Base-by-base conservation (phyloP, 2,888 invertebrate species). In the Lochmaea crataegi region DNA sequence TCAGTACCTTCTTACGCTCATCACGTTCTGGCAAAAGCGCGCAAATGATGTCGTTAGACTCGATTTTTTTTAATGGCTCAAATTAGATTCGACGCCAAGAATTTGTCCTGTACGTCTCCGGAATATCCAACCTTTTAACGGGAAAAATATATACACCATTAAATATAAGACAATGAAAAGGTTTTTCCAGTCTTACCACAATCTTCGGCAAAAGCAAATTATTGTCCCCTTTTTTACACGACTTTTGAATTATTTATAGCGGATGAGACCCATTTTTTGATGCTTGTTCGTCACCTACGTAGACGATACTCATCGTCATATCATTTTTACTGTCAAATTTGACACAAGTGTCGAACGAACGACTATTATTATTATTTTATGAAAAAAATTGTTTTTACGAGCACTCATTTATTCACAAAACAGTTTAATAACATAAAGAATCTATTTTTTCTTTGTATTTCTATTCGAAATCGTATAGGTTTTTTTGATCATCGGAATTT, bases 51-150 rank as follows among this genome's bases (percentile, higher is more conserved):
- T 71, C 72, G 71, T 74, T 74, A 73, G 68, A 71, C 71, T 71
- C 71, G 71, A 68, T 68, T 75, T 77, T 74, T 77, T 77, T 76
- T 72, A 75, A 76, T 75, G 67, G 74, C 58, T 57, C 38, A 73
- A 77, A 77, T 78, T 79, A 72, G 69, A 78, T 79, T 77, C 65
- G 56, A 64, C 65, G 72, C 72, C 51, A 56, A 74, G 38, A 60
- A 72, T 71, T 74, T 71, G 68, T 67, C 41, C 22, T 32, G 32
- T 65, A 71, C 66, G 70, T 65, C 58, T 18, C 6, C 32, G 38
- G 75, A 73, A 77, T 78, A 73, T 73, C 22, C 56, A 53, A 16
- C 53, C 2, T 38, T 9, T 11, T 56, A 51, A 60, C 51, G 10
- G 45, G 14, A 48, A n/a, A 51, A n/a, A 65, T 53, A 56, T 65